Evolutionary conservation across 2,113 vertebrate genomes (phyloP), one percentile per base, ranked within the genome.

Genomic region (Cinclus mexicanus): DNA sequence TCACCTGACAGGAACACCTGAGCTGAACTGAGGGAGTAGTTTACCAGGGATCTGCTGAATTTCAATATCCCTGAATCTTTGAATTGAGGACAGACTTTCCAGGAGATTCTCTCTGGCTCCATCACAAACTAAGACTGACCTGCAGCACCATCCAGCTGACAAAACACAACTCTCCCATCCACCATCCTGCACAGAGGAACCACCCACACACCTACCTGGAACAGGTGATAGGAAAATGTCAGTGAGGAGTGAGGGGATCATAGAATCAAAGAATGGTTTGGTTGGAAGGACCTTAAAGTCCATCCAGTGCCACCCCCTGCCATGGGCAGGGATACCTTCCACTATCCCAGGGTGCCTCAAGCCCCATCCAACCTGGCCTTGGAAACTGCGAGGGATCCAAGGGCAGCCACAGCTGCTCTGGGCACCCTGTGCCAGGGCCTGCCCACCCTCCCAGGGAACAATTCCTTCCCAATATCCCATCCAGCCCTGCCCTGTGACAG

Each of bases 401-500:
- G 37, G 59, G 31, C 50, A 65, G 67, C 14, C 33, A 6, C 42
- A 74, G 52, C 26, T 81, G 0, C 59, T 72, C 68, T 81, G 44
- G 44, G 44, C 44, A 89, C 8, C 42, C 68, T 74, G 6, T 57
- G 6, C 31, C 50, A 57, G 50, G 31, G 31, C 18, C 44, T 59
- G 0, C 11, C 31, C 59, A 50, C 37, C 22, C 37, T 89, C 8
- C 0, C 37, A 74, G 33, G 4, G 5, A 52, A 39, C 7, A 59
- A 74, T 39, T 67, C 52, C 19, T 59, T 16, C 60, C 52, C 60
- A 20, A n/a, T n/a, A 74, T 67, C 52, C 49, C 75, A 26, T 31
- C n/a, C 0, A 28, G 0, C 22, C 35, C 59, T 80, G 50, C 14
- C 22, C 44, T 14, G 9, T 20, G 23, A 18, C 28, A 67, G 8